A percentile compares a stretch with the other conserved stretches of the same genome.
phyloP scores from a whole-genome alignment of 1,140 invertebrate species.

The Physella acuta region DNA sequence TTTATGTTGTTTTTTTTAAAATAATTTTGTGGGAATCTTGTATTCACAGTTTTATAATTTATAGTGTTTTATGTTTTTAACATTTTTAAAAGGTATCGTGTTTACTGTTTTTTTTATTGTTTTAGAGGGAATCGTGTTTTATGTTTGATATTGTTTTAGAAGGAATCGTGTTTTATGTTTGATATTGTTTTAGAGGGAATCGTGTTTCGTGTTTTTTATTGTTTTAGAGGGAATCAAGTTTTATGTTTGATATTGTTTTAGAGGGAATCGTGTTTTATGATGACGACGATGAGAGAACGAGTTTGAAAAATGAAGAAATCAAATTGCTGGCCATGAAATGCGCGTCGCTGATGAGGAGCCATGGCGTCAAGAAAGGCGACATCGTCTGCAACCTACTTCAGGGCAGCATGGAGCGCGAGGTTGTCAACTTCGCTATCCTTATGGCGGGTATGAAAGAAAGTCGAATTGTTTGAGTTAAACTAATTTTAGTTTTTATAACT shows the following conservation, averaged over 20 bases:
- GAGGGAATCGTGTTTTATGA: conserved; percentile 6
- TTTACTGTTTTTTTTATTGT: neutral
- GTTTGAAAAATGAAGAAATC: neutral
- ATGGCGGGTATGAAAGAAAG: conserved; percentile 18
- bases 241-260: neutral
- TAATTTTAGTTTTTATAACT: no score
- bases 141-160: neutral
- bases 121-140: neutral
- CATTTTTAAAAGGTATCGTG: neutral
- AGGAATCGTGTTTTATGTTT: neutral
- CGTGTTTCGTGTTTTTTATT: neutral
- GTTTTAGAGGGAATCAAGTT: neutral
- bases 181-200: neutral
- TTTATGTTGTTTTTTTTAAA: neutral
- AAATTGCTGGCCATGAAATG: neutral
- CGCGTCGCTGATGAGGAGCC: neutral
- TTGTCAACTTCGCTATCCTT: conserved; percentile 10
- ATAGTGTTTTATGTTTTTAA: neutral
- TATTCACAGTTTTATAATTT: neutral
- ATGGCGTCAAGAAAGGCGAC: conserved; percentile 15
- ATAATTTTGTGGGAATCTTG: neutral
- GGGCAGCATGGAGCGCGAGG: conserved; percentile 10
- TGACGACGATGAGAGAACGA: neutral
- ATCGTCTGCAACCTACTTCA: conserved; percentile 11
- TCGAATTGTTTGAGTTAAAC: no score